Evolutionary conservation across 92 coral and sea anemone genomes (phyloP).

Genomic region (Palythoa grandiflora): DNA sequence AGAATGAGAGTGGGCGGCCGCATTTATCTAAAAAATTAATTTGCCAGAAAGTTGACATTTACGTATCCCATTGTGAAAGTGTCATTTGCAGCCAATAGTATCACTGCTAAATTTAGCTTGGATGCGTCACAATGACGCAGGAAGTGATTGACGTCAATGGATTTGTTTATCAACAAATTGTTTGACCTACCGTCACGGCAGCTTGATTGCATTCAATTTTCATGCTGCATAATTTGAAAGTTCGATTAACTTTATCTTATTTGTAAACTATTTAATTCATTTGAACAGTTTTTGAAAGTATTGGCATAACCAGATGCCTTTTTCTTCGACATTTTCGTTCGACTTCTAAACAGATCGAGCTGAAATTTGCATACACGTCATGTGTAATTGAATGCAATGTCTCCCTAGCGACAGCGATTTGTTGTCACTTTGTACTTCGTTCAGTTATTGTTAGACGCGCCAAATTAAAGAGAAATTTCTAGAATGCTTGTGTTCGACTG

Average conservation of each 20-base stretch:
- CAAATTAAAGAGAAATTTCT: constrained; percentile 13
- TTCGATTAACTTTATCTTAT: neutral
- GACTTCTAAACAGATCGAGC: neutral
- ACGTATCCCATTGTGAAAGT: constrained; percentile 67
- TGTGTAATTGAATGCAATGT: neutral
- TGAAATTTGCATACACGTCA: constrained; percentile 50
- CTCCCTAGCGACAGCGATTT: neutral
- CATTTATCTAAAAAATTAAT: constrained; percentile 76
- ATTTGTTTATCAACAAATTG: constrained; percentile 88
- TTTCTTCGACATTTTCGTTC: neutral
- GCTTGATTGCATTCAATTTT: constrained; percentile 14
- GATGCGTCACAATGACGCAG: constrained; percentile 46
- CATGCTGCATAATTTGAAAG: constrained; percentile 8
- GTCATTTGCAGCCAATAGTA: constrained; percentile 66
- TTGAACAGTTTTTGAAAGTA: neutral
- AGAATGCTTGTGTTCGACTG: neutral
- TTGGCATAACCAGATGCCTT: too few species aligned
- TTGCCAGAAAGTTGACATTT: neutral
- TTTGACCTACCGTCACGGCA: constrained; percentile 60
- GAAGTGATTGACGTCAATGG: constrained; percentile 40
- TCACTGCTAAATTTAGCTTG: constrained; percentile 66
- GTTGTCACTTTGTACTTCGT: constrained; percentile 14
- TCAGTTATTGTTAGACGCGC: constrained; percentile 25
- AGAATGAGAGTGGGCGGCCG: constrained; percentile 92
- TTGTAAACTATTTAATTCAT: constrained; percentile 5